phyloP scores from a whole-genome alignment of 1,140 invertebrate genomes.

The Lepidurus packardi region DNA sequence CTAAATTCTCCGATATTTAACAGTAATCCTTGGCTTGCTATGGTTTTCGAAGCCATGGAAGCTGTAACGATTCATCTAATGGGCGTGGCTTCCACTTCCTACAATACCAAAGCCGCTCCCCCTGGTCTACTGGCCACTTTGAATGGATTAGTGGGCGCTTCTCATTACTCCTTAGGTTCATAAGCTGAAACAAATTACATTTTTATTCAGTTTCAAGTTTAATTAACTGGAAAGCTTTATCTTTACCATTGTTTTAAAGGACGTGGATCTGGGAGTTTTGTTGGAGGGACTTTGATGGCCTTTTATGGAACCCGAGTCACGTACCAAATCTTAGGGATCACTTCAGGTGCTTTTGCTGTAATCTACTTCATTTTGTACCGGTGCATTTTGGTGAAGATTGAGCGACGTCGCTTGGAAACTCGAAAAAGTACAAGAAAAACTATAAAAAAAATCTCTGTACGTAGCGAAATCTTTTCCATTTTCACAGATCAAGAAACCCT shows the following conservation, averaged over 20 bases:
- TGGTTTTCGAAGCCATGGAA: slow-evolving; percentile 79
- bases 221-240: slow-evolving; percentile 3
- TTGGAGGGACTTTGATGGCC: slow-evolving; percentile 69
- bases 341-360: slow-evolving; percentile 60
- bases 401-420: slow-evolving; percentile 29
- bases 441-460: background rate
- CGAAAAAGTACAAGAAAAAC: background rate
- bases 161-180: slow-evolving; percentile 71
- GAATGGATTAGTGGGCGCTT: slow-evolving; percentile 72
- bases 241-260: slow-evolving; percentile 44
- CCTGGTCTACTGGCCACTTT: slow-evolving; percentile 71
- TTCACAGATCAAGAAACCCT: background rate
- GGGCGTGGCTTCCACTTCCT: slow-evolving; percentile 79
- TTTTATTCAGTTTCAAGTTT: background rate
- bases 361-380: slow-evolving; percentile 64
- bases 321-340: slow-evolving; percentile 67
- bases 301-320: slow-evolving; percentile 62
- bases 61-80: slow-evolving; percentile 76
- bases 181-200: background rate
- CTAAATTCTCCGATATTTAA: background rate
- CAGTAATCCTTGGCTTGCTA: slow-evolving; percentile 76
- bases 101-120: slow-evolving; percentile 70
- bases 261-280: slow-evolving; percentile 69
- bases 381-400: slow-evolving; percentile 57
- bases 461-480: background rate